Evolutionary conservation across 1,140 invertebrate species (phyloP), one percentile per base, ranked within the genome.

Genomic region (Dendroctonus ponderosae): DNA sequence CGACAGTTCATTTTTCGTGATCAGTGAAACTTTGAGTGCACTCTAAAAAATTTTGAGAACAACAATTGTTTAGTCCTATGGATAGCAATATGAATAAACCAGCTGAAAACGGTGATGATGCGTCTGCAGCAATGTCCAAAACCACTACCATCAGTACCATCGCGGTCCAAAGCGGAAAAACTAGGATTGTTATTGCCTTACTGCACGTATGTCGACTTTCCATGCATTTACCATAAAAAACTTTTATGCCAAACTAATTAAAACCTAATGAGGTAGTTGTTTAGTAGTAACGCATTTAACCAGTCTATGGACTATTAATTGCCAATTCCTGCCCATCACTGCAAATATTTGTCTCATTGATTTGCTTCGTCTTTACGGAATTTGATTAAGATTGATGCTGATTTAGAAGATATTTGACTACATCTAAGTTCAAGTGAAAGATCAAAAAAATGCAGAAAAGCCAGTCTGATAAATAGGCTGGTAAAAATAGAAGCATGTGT

Each of bases 81-180:
- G 69, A 70, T 67, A 56, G 59, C 46, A 54, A 43, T 51, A 54
- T 62, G 43, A 71, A 64, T 26, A 43, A 46, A 59, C 57, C 66
- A 8, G 61, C 67, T 44, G 67, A 72, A 54, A 69, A 70, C 59
- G 71, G 62, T 43, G 66, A 64, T 6, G 68, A 71, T n/a, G 40
- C 67, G 46, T 72, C 72, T 50, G 56, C 72, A 7, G 71, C 76
- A 12, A 76, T 78, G 75, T 69, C 76, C 15, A 79, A 80, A 57
- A 89, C 91, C 12, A 96, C 93, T 38, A 94, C 93, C 67, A 90
- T 96, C 72, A 93, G 91, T 77, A 96, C 93, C 12, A 94, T 96
- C 71, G 93, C 92, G 11, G 88, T 96, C 41, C 91, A 93, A 77
- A 93, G 92, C 77, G 92, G 92, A 70, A 85, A 85, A 70, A 91